phyloP scores from a whole-genome alignment of 2,113 vertebrate species.

The Myotis yumanensis region DNA sequence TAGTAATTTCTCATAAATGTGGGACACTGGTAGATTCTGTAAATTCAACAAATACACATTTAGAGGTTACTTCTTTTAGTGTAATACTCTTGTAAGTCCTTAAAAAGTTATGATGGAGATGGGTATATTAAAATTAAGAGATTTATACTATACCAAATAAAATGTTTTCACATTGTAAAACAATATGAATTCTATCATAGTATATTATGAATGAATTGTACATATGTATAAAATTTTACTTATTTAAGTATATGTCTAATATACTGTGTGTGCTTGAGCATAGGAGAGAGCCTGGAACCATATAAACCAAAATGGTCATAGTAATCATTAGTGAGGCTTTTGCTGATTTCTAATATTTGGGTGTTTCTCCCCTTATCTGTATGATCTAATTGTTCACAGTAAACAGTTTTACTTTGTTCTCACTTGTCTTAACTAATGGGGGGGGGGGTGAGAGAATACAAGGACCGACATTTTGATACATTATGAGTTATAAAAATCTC shows the following conservation, averaged over 20 bases:
- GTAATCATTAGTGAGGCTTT: neutral
- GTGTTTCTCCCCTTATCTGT: neutral
- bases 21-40: neutral
- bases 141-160: neutral
- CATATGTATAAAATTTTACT: neutral
- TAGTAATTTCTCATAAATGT: neutral
- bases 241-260: neutral
- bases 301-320: neutral
- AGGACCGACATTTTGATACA: neutral
- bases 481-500: neutral
- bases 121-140: neutral
- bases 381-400: neutral
- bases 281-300: neutral
- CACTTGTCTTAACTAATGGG: neutral
- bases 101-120: neutral
- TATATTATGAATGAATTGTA: neutral
- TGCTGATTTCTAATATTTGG: neutral
- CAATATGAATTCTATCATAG: neutral
- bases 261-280: neutral
- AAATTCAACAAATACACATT: neutral
- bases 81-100: neutral
- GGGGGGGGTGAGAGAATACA: neutral
- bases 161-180: neutral
- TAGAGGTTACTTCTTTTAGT: conserved; percentile 2
- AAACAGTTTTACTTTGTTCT: neutral